Conservation (phyloP, 2,888 invertebrate species). For the Pyrrhia umbra region DNA sequence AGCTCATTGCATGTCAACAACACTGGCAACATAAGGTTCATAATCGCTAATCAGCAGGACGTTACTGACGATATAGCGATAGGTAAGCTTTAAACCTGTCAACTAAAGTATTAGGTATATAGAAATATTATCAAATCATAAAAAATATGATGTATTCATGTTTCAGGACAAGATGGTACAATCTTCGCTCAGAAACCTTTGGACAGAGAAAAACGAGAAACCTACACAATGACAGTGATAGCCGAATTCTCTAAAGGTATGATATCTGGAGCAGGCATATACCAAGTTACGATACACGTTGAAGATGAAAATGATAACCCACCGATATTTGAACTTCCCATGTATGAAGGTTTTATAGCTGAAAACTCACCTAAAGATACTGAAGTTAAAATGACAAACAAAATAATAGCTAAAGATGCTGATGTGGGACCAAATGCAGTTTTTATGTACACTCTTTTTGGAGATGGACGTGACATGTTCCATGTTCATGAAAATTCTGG, state of each 20-base stretch:
- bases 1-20: constrained; percentile 75
- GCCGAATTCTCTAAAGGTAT: constrained; percentile 94
- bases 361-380: constrained; percentile 94
- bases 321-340: constrained; percentile 93
- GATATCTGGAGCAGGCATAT: constrained; percentile 93
- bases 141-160: constrained; percentile 9
- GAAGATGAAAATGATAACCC: constrained; percentile 97
- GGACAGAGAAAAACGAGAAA: constrained; percentile 93
- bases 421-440: constrained; percentile 93
- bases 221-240: constrained; percentile 94
- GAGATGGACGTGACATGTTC: constrained; percentile 94
- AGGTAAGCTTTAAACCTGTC: constrained; percentile 77
- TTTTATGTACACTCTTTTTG: constrained; percentile 92
- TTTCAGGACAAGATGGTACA: constrained; percentile 92
- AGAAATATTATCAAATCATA: too few species aligned
- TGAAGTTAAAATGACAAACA: constrained; percentile 92
- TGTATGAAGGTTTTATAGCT: constrained; percentile 94
- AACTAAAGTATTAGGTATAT: background rate
- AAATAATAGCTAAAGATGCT: constrained; percentile 93
- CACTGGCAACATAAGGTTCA: constrained; percentile 91
- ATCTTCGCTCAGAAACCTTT: constrained; percentile 94
- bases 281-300: constrained; percentile 94
- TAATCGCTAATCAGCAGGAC: constrained; percentile 96
- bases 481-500: constrained; percentile 92
- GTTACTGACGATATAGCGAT: constrained; percentile 94